Base-by-base conservation (phyloP, 2,888 invertebrate species). In the Pogonocherus hispidulus region DNA sequence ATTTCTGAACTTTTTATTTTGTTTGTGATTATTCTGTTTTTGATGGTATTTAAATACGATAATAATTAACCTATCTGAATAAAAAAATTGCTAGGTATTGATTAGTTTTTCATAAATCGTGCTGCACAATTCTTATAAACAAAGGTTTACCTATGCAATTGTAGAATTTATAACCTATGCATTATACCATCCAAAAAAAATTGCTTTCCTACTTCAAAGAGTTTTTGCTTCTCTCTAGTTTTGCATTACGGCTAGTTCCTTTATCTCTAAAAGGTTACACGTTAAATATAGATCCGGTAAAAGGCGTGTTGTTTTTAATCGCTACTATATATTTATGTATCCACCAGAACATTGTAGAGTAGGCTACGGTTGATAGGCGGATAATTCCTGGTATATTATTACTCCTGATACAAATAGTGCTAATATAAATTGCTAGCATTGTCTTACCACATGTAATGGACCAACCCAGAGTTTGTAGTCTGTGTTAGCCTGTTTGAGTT, bases 291-390 rank as follows among this genome's bases (percentile, higher is more conserved):
- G 56, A 56, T 56, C 56, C 56, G 56, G 56, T 41, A 56, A 44
- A 14, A 56, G 56, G 56, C 41, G 56, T 56, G 56, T 44, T 55
- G 55, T 19, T 56, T 35, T 56, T 44, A 56, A 44, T 56, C 41
- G 41, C 16, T 19, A n/a, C 14, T 52, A 56, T 56, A 41, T 54
- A 56, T 56, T 56, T 56, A 56, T 20, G 11, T n/a, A 37, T 56
- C 19, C 14, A 56, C 20, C 11, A 44, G 44, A 8, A 56, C 35
- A 44, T n/a, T 56, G n/a, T 41, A 27, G 23, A 52, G 51, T 52
- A 52, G 51, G 51, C 27, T 27, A 52, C 6, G 18, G 8, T 44
- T 56, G 44, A 56, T 22, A 56, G 56, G 56, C 56, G 56, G 18
- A 44, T 14, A 41, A 20, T 56, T 56, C 23, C 56, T 56, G 41